A percentile compares a stretch with the other conserved stretches of the same genome.
These are phyloP conservation scores for Drosophila busckii DNA, from an alignment of 1,140 invertebrate genomes.

Conservation along the genomic window DNA sequence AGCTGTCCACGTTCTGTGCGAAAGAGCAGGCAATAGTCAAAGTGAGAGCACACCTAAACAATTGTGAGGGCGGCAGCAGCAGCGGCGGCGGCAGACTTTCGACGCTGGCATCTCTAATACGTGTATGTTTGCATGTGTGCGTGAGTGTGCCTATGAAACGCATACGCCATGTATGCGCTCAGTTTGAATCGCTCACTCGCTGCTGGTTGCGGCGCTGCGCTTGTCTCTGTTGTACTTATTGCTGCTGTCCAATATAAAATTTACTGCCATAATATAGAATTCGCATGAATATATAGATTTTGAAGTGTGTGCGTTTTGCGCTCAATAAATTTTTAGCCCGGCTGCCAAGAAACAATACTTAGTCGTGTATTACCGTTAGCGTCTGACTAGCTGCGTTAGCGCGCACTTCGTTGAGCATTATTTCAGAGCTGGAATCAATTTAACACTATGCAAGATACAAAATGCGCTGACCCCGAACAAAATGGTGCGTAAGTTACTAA, in stretches of 20 bases:
- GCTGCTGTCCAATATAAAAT: slow-evolving; percentile 5
- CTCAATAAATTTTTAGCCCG: slow-evolving; percentile 12
- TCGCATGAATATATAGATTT: slow-evolving; percentile 5
- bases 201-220: slow-evolving; percentile 37
- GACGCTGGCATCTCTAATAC: slow-evolving; percentile 6
- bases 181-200: slow-evolving; percentile 57
- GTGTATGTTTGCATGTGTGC: slow-evolving; percentile 17
- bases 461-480: slow-evolving; percentile 42
- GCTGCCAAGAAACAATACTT: slow-evolving; percentile 28
- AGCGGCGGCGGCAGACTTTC: slow-evolving; percentile 17
- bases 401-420: slow-evolving; percentile 11
- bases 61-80: neutral
- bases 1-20: too few relatives aligned
- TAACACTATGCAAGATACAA: slow-evolving; percentile 58
- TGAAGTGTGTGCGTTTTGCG: slow-evolving; percentile 9
- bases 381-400: slow-evolving; percentile 24
- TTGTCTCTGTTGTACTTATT: slow-evolving; percentile 20
- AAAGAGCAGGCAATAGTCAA: neutral
- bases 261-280: slow-evolving; percentile 17
- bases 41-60: slow-evolving; percentile 1
- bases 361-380: slow-evolving; percentile 50
- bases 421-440: slow-evolving; percentile 2
- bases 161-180: slow-evolving; percentile 61
- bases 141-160: slow-evolving; percentile 30
- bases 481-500: slow-evolving; percentile 50